These are phyloP conservation scores for Drosophila kuntzei DNA, from an alignment of 2,888 invertebrate species.

Conservation along the genomic window DNA sequence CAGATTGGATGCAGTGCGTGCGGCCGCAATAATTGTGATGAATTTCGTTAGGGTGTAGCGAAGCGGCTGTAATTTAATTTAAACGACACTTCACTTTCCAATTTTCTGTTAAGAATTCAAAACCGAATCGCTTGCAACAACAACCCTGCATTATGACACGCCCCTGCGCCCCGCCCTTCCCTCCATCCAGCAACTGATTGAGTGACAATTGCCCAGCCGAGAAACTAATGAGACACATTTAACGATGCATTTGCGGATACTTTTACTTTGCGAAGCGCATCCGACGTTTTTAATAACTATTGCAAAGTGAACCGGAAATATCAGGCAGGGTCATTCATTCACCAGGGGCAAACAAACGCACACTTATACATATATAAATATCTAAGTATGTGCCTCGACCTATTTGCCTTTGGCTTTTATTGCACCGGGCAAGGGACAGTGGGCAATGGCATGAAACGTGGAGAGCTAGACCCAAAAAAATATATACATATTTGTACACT, in stretches of 20 bases:
- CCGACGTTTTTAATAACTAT: conserved; percentile 71
- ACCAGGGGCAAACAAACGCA: conserved; percentile 32
- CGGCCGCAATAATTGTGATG: conserved; percentile 67
- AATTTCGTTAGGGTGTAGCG: conserved; percentile 56
- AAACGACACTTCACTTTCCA: conserved; percentile 75
- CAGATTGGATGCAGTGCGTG: conserved; percentile 46
- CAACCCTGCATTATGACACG: conserved; percentile 21
- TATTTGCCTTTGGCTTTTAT: conserved; percentile 75
- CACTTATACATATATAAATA: conserved; percentile 21
- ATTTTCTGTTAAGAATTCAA: conserved; percentile 45
- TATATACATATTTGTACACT: neutral
- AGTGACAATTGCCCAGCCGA: conserved; percentile 58
- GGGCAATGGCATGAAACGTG: conserved; percentile 29
- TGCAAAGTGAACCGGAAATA: conserved; percentile 76
- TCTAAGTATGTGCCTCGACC: conserved; percentile 40
- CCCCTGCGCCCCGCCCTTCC: conserved; percentile 5
- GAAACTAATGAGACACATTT: conserved; percentile 74
- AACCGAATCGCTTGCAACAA: conserved; percentile 12
- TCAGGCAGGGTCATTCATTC: conserved; percentile 53
- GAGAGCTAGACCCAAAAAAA: conserved; percentile 43
- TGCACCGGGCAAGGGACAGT: conserved; percentile 57
- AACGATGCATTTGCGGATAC: conserved; percentile 59
- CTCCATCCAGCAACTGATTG: conserved; percentile 41
- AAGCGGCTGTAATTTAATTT: conserved; percentile 77
- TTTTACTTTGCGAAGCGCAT: conserved; percentile 39